Conservation (phyloP, 2,797 vertebrate genomes). For the Tolypeutes matacus region DNA sequence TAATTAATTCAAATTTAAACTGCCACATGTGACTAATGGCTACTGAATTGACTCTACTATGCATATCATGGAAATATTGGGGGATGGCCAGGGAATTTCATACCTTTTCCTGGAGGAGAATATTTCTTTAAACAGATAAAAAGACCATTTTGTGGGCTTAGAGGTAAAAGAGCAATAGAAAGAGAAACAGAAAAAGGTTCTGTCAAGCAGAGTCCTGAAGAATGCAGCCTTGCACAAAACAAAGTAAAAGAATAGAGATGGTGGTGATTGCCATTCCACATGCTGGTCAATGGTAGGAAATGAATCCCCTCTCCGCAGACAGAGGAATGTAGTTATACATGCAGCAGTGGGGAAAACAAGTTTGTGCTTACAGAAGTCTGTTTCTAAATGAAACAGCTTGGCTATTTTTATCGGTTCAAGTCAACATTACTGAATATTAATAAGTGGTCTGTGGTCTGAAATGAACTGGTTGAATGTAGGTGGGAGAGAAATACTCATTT, state of each 20-base stretch:
- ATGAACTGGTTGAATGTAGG: constrained; percentile 68
- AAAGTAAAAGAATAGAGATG: neutral
- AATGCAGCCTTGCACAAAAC: neutral
- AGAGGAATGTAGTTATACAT: constrained; percentile 76
- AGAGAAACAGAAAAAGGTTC: neutral
- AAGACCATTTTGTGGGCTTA: neutral
- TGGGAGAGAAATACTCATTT: constrained; percentile 47
- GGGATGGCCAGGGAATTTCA: neutral
- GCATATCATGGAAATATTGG: neutral
- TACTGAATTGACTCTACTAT: neutral
- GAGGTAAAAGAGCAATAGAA: neutral
- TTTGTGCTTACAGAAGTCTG: constrained; percentile 61
- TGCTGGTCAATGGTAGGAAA: constrained; percentile 71
- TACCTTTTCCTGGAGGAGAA: neutral
- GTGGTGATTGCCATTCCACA: constrained; percentile 6
- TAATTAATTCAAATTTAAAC: constrained; percentile 28
- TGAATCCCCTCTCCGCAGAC: constrained; percentile 34
- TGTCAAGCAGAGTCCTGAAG: neutral
- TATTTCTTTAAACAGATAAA: neutral
- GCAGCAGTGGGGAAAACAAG: constrained; percentile 54
- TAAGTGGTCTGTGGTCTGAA: constrained; percentile 81
- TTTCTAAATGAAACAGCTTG: constrained; percentile 78
- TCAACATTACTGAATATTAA: constrained; percentile 58
- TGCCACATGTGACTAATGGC: neutral
- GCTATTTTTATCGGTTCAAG: constrained; percentile 72